Percentiles rank a stretch among this genome's conserved stretches.
Evolutionary conservation across 2,113 vertebrate species (phyloP).

Genomic region (Odobenus rosmarus): DNA sequence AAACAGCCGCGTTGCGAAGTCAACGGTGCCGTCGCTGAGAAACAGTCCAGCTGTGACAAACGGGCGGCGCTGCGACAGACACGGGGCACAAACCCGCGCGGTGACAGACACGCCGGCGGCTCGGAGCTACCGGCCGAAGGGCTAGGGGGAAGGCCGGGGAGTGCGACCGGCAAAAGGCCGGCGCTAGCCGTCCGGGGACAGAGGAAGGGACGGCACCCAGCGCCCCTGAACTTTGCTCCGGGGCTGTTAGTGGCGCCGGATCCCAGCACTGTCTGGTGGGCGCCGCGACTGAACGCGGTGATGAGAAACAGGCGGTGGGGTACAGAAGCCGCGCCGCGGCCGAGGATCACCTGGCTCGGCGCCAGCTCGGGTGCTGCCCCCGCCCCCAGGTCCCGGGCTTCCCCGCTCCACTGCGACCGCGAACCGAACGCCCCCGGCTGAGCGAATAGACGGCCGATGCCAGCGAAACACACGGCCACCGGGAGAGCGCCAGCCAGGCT

Average conservation of each 20-base stretch:
- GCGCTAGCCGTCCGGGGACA: background rate
- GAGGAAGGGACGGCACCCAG: background rate
- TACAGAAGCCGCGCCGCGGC: too few species aligned
- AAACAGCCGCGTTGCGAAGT: background rate
- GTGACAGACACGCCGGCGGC: background rate
- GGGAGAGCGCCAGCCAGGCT: background rate
- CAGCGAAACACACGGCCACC: background rate
- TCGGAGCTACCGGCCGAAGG: background rate
- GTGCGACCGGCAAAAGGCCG: background rate
- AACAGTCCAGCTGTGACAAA: background rate
- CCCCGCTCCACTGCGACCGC: background rate
- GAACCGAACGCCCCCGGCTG: rapidly evolving
- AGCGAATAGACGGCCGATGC: background rate
- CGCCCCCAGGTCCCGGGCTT: background rate
- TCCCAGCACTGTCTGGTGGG: background rate
- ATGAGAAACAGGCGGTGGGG: background rate
- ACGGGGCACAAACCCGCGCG: background rate
- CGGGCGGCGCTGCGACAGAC: background rate
- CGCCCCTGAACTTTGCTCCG: background rate
- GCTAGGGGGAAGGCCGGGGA: background rate
- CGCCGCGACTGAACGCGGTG: background rate
- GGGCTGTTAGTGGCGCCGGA: background rate
- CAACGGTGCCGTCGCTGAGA: background rate
- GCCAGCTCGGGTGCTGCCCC: background rate
- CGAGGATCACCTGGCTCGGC: background rate